Evolutionary conservation across 2,888 invertebrate genomes (phyloP).

Genomic region (Agapostemon virescens): DNA sequence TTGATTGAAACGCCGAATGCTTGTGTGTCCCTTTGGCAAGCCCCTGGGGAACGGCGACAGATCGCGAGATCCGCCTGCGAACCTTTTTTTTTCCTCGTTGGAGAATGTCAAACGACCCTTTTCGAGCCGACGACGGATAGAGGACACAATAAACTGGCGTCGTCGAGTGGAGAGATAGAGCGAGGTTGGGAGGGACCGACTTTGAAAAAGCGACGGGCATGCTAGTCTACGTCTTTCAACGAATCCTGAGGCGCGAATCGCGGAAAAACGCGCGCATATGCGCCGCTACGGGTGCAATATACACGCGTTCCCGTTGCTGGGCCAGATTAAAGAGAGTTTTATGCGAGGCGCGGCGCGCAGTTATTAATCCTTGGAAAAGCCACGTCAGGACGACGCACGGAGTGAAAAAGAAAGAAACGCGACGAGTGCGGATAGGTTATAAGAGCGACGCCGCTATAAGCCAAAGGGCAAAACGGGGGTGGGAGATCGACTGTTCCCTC

Average conservation of each 20-base stretch:
- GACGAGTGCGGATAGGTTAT: background rate
- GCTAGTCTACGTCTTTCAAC: constrained; percentile 9
- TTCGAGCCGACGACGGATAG: background rate
- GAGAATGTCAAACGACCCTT: background rate
- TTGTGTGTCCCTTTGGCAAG: background rate
- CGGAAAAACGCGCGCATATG: constrained; percentile 30
- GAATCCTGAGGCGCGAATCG: background rate
- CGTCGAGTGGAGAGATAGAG: no score
- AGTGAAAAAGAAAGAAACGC: background rate
- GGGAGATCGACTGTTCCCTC: constrained; percentile 41
- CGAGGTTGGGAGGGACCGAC: background rate
- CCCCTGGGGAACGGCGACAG: background rate
- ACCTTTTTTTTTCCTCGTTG: background rate
- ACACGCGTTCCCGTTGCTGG: constrained; percentile 59
- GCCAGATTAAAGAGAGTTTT: constrained; percentile 74
- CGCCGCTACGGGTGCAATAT: constrained; percentile 56
- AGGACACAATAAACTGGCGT: background rate
- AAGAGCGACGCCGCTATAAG: constrained; percentile 41
- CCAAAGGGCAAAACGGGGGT: constrained; percentile 45
- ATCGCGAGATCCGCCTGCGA: background rate
- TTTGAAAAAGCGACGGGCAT: constrained; percentile 8
- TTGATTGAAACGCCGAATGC: background rate
- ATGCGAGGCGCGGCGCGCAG: constrained; percentile 67
- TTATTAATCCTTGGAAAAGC: constrained; percentile 74
- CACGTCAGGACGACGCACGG: constrained; percentile 36